Conservation (phyloP, 92 coral and sea anemone genomes). For the Epizoanthus rinbou region DNA sequence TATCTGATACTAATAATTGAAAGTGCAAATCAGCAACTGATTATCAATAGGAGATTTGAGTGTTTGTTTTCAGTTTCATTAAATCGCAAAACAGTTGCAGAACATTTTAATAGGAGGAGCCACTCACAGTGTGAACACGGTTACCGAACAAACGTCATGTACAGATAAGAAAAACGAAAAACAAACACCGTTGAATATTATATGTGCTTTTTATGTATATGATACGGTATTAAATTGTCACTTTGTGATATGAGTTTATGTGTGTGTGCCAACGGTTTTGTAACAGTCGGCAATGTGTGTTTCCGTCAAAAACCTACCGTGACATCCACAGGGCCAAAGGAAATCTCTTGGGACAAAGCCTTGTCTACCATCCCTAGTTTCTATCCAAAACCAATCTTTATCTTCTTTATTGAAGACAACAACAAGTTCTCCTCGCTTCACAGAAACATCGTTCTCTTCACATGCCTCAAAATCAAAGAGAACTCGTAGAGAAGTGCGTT, state of each 20-base stretch:
- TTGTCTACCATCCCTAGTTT: constrained; percentile 42
- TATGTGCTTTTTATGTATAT: not conserved
- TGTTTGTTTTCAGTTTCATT: no score
- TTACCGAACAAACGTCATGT: no score
- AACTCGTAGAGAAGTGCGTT: constrained; percentile 49
- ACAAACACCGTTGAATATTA: not conserved
- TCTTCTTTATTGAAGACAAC: constrained; percentile 62
- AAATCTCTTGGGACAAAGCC: constrained; percentile 67
- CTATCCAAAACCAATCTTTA: constrained; percentile 71
- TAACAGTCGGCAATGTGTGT: not conserved
- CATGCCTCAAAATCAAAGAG: constrained; percentile 63
- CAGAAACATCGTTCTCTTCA: constrained; percentile 62
- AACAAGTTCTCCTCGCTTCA: constrained; percentile 59
- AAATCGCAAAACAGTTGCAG: no score
- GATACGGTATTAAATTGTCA: not conserved
- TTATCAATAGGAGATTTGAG: no score
- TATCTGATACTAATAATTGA: no score
- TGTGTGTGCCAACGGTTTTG: not conserved
- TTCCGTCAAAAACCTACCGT: constrained; percentile 45
- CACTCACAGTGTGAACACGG: no score
- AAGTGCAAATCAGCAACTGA: no score
- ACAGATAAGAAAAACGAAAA: not conserved
- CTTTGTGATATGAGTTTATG: not conserved
- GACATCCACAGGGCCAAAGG: constrained; percentile 73
- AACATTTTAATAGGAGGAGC: no score